A percentile compares a stretch with the other conserved stretches of the same genome.
Conservation (phyloP, 23 tunicate species). For the Styela clava region DNA sequence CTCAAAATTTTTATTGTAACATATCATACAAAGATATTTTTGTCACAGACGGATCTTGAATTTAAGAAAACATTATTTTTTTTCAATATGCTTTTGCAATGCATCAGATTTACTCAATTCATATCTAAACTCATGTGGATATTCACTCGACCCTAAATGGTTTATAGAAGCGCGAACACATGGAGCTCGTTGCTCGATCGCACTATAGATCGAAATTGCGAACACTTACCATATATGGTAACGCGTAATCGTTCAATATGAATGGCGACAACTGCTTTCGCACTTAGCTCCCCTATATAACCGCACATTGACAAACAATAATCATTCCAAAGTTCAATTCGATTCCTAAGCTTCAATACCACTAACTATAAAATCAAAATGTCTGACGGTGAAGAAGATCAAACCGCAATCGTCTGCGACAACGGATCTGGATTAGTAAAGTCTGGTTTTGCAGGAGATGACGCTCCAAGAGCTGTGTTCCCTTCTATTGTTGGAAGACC, state of each 20-base stretch:
- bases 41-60: too few species aligned
- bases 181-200: too few species aligned
- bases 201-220: too few species aligned
- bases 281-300: background rate
- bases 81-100: too few species aligned
- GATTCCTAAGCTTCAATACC: background rate
- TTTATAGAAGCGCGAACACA: too few species aligned
- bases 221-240: background rate
- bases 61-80: too few species aligned
- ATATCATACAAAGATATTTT: too few species aligned
- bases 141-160: too few species aligned
- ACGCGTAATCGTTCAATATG: background rate
- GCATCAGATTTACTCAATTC: too few species aligned
- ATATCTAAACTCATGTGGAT: too few species aligned
- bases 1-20: too few species aligned
- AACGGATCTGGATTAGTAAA: conserved; percentile 1
- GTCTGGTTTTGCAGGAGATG: conserved; percentile 8
- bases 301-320: background rate
- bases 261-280: background rate
- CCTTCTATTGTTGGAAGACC: background rate
- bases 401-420: background rate
- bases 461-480: conserved; percentile 19
- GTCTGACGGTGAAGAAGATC: background rate
- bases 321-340: background rate
- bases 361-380: background rate